phyloP scores from a whole-genome alignment of 2,113 vertebrate genomes.

The Sphaerodactylus townsendi region DNA sequence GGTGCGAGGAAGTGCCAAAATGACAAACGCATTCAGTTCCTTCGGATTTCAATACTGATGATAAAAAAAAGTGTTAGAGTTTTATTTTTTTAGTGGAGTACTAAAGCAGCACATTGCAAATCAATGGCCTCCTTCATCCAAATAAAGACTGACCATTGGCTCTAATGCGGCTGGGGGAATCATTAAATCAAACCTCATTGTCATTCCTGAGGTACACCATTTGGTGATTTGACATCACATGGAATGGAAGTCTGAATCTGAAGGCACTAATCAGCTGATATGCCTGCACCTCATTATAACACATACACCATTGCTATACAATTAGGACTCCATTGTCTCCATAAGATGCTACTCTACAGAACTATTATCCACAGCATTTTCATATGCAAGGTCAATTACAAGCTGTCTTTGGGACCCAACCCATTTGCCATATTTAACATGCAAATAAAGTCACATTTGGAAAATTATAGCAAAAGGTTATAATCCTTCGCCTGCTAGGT shows the following conservation, averaged over 20 bases:
- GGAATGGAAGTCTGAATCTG: constrained; percentile 40
- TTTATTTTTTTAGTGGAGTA: constrained; percentile 39
- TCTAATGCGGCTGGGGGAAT: background rate
- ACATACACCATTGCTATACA: background rate
- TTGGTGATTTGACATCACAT: constrained; percentile 31
- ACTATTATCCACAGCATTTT: constrained; percentile 23
- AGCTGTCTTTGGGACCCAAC: constrained; percentile 4
- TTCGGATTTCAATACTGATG: constrained; percentile 43
- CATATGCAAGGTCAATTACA: background rate
- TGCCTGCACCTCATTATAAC: constrained; percentile 6
- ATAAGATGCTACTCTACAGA: constrained; percentile 17
- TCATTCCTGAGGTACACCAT: background rate
- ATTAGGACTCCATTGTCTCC: constrained; percentile 17
- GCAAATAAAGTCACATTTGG: constrained; percentile 10
- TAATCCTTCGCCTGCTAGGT: background rate
- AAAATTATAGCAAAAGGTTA: constrained; percentile 12
- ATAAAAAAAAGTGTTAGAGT: constrained; percentile 15
- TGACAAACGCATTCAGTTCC: constrained; percentile 36
- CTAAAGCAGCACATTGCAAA: constrained; percentile 12
- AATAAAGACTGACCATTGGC: constrained; percentile 17
- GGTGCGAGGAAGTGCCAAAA: constrained; percentile 33
- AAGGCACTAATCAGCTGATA: constrained; percentile 32
- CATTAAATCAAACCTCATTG: constrained; percentile 13
- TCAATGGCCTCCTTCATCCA: constrained; percentile 22
- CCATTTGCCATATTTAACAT: constrained; percentile 4